Evolutionary conservation across 2,888 invertebrate genomes (phyloP), one percentile per base, ranked within the genome.

Genomic region (Rhimphoctona megacephalus): DNA sequence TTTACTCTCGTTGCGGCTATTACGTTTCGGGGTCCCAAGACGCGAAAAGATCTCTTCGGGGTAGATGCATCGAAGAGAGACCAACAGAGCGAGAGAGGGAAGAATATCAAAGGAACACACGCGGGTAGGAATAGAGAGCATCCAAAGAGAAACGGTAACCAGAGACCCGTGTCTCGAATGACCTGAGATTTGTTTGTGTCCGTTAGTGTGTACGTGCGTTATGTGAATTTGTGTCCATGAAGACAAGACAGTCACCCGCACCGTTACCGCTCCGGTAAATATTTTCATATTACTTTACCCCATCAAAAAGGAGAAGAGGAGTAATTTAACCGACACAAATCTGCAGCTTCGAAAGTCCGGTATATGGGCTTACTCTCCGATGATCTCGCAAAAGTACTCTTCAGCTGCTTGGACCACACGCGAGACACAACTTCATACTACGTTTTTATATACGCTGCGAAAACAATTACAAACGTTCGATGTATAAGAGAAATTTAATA

Each of bases 231-330:
- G 72, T 46, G 57, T 80, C 54, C 70, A 46, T 14, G 66, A 57
- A 73, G 36, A 67, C 43, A 19, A 33, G 78, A 73, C 90, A 91
- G 89, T 91, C 88, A 82, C 81, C 77, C 80, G 76, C 83, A 79
- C 84, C 85, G 79, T 78, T 84, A 83, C 46, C 90, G 89, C 90
- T 88, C 90, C 88, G 89, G 92, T 92, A 94, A 94, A 94, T 93
- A 94, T 94, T 94, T 94, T 94, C 94, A 92, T 94, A 93, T 93
- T 92, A 92, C 92, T 92, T 93, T 92, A 92, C 92, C 86, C 88
- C 77, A n/a, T 25, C 14, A 17, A 30, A 43, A 33, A 52, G 66
- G 54, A 73, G 39, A 52, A 46, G 6, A 57, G n/a, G 46, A 33
- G 93, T 93, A 94, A 94, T 91, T 93, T 91, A 93, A 93, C 91